phyloP scores from a whole-genome alignment of 2,888 invertebrate genomes.

The Chromoteleia sp. region DNA sequence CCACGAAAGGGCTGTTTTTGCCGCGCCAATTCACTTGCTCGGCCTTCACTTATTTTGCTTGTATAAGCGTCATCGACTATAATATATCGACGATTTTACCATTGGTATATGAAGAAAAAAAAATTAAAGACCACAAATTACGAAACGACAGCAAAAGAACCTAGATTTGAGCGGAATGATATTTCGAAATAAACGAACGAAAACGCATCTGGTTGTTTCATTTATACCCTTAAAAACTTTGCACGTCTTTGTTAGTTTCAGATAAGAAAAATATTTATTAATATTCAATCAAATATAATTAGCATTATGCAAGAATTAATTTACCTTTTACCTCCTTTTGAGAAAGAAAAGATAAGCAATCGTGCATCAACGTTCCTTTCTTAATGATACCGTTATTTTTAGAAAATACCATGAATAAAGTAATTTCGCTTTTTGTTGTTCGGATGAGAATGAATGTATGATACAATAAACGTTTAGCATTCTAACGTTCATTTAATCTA shows the following conservation, averaged over 20 bases:
- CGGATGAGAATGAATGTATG: constrained; percentile 47
- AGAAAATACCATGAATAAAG: constrained; percentile 42
- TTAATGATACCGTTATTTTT: constrained; percentile 49
- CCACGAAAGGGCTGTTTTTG: constrained; percentile 43
- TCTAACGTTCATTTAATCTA: constrained; percentile 60
- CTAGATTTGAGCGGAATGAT: constrained; percentile 68
- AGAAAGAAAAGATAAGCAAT: constrained; percentile 22
- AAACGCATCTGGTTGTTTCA: constrained; percentile 50
- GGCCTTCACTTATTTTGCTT: constrained; percentile 76
- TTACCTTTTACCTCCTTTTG: background rate
- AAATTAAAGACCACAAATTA: constrained; percentile 17
- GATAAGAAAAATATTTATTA: background rate
- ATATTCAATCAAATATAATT: constrained; percentile 3
- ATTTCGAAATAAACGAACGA: constrained; percentile 69
- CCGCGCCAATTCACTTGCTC: constrained; percentile 70
- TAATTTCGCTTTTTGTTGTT: constrained; percentile 44
- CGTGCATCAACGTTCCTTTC: constrained; percentile 10
- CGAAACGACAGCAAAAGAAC: constrained; percentile 52
- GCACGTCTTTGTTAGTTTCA: background rate
- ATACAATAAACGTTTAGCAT: constrained; percentile 61
- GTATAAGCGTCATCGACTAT: constrained; percentile 75
- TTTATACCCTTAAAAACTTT: constrained; percentile 1
- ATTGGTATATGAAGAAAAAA: constrained; percentile 71
- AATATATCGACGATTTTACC: constrained; percentile 74
- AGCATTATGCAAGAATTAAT: background rate